Evolutionary conservation across 2,888 invertebrate species (phyloP).

Genomic region (Epiblema foenella): DNA sequence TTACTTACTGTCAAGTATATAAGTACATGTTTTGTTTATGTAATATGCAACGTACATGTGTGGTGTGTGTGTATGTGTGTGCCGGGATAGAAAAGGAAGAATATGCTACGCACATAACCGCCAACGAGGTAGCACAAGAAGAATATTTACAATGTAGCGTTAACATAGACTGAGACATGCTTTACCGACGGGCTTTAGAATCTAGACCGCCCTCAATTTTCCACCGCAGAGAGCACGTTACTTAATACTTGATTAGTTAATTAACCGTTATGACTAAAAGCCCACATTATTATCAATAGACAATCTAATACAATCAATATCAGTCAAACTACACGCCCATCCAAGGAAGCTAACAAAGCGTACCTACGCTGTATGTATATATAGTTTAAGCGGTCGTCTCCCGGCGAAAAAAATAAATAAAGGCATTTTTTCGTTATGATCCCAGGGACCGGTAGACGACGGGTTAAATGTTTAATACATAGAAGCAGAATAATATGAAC

Average conservation of each 20-base stretch:
- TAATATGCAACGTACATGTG: neutral
- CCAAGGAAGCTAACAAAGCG: constrained; percentile 2
- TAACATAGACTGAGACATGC: constrained; percentile 9
- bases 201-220: constrained; percentile 40
- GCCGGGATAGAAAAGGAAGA: no score
- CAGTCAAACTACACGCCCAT: neutral
- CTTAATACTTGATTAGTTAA: constrained; percentile 42
- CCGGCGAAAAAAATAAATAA: no score
- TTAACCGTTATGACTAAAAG: constrained; percentile 37
- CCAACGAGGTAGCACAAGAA: neutral
- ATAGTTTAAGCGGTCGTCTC: no score
- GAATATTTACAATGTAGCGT: constrained; percentile 14
- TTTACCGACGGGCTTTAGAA: constrained; percentile 17
- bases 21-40: neutral
- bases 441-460: no score
- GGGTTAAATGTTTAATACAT: neutral
- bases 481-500: neutral
- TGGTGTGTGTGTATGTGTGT: no score
- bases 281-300: constrained; percentile 1
- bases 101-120: neutral
- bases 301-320: constrained; percentile 6
- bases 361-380: no score
- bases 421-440: no score
- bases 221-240: constrained; percentile 35
- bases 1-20: no score